Conservation (phyloP, 2,888 invertebrate species). For the Molorchus minor region DNA sequence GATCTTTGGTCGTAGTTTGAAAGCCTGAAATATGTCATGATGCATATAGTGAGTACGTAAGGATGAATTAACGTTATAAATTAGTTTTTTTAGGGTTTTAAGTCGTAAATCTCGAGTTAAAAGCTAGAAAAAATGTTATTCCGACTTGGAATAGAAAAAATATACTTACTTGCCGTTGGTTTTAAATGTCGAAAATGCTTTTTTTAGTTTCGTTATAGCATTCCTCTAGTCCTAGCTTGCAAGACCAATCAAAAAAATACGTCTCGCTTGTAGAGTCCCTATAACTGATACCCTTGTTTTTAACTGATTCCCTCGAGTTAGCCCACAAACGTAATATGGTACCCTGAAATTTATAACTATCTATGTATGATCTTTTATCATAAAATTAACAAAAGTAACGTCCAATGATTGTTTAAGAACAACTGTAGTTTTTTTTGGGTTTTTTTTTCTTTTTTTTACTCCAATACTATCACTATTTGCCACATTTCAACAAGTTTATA, state of each 20-base stretch:
- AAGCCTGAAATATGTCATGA: background rate
- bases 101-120: no score
- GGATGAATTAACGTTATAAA: no score
- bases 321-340: background rate
- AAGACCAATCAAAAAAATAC: background rate
- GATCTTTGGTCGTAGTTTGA: background rate
- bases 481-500: no score
- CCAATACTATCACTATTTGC: no score
- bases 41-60: no score
- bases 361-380: no score
- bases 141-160: background rate
- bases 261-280: background rate
- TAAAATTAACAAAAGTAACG: no score
- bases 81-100: no score
- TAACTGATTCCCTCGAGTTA: background rate
- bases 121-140: background rate
- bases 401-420: no score
- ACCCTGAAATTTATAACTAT: no score
- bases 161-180: background rate
- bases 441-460: no score
- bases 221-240: background rate
- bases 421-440: no score
- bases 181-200: background rate
- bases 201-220: background rate
- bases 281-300: background rate